These are phyloP conservation scores for Chaunax sp. DNA, from an alignment of 2,797 vertebrate genomes.

Conservation along the genomic window DNA sequence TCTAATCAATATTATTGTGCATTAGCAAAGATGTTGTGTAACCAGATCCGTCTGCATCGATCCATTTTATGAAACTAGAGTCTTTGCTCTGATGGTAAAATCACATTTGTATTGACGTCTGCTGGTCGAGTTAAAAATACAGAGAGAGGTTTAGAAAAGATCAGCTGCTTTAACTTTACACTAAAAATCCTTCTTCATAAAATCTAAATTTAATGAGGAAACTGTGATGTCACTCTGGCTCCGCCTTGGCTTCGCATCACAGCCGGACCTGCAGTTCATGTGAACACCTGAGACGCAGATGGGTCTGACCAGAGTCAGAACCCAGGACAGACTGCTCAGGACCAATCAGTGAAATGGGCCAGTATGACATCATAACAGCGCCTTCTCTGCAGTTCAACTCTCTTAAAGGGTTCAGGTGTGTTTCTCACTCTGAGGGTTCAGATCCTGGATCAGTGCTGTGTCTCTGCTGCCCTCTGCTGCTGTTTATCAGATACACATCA, in stretches of 20 bases:
- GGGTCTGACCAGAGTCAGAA: constrained; percentile 4
- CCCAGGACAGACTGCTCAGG: constrained; percentile 21
- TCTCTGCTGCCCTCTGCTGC: constrained; percentile 69
- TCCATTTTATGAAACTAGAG: constrained; percentile 40
- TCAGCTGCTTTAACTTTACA: constrained; percentile 38
- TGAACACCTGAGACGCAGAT: background rate
- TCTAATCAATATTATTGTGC: constrained; percentile 14
- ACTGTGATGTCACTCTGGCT: too few relatives aligned
- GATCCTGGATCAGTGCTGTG: constrained; percentile 48
- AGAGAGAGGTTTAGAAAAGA: background rate
- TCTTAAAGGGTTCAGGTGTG: constrained; percentile 61
- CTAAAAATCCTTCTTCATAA: constrained; percentile 15
- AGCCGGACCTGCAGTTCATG: background rate
- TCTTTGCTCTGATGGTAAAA: constrained; percentile 31
- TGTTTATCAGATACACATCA: too few relatives aligned
- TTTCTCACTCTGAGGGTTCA: constrained; percentile 10
- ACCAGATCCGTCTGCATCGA: constrained; percentile 35
- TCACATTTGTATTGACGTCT: constrained; percentile 41
- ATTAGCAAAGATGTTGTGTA: constrained; percentile 38
- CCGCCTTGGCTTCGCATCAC: too few relatives aligned
- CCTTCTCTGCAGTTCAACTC: constrained; percentile 39
- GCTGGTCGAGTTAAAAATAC: constrained; percentile 32
- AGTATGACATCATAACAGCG: constrained; percentile 11
- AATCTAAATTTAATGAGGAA: constrained; percentile 39
- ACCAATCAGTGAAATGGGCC: constrained; percentile 41